Evolutionary conservation across 2,113 vertebrate species (phyloP).

Genomic region (Oxyruncus cristatus): DNA sequence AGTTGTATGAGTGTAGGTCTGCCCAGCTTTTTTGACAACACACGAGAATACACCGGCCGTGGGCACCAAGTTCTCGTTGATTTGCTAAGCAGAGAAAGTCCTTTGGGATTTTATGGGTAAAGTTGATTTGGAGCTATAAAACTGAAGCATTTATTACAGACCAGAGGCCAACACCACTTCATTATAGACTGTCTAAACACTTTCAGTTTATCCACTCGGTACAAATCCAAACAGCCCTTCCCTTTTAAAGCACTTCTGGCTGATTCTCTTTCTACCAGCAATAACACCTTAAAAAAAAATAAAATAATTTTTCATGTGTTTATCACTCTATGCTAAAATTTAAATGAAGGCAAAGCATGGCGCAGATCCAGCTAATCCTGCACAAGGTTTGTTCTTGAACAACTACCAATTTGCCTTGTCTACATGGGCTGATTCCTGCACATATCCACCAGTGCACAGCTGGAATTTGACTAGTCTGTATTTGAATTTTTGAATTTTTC

Average conservation of each 20-base stretch:
- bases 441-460: neutral
- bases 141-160: constrained; percentile 54
- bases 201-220: constrained; percentile 1
- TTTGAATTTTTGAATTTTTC: neutral
- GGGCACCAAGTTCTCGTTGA: neutral
- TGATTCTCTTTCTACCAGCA: neutral
- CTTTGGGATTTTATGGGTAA: constrained; percentile 43
- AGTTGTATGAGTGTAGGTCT: neutral
- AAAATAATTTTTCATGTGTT: neutral
- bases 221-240: constrained; percentile 1
- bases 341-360: neutral
- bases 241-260: neutral
- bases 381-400: neutral
- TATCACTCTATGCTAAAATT: neutral
- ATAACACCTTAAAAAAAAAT: neutral
- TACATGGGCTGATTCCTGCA: neutral
- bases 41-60: neutral
- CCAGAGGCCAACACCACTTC: constrained; percentile 35
- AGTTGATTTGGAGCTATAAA: constrained; percentile 55
- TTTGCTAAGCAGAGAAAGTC: constrained; percentile 43
- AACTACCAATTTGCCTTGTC: neutral
- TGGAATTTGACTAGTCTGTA: neutral
- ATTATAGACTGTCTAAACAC: constrained; percentile 42
- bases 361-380: neutral
- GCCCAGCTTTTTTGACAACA: neutral